These are phyloP conservation scores for Rhinella marina DNA, from an alignment of 2,797 vertebrate species.

Conservation along the genomic window DNA sequence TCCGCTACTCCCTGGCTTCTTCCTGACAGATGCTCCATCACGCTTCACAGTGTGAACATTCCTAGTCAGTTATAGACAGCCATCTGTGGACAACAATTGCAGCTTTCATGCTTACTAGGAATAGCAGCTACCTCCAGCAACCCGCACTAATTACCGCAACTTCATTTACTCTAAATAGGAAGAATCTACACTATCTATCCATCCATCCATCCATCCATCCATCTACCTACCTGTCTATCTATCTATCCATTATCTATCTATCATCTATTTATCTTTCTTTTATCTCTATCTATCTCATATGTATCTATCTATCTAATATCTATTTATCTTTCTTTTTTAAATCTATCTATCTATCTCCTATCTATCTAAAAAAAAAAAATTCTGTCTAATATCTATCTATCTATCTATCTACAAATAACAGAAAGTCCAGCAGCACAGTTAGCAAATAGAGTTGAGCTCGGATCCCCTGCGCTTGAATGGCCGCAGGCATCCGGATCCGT, in stretches of 20 bases:
- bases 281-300: too few relatives aligned
- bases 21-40: constrained; percentile 53
- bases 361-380: too few relatives aligned
- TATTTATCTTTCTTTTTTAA: too few relatives aligned
- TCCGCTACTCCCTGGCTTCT: constrained; percentile 11
- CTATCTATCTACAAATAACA: too few relatives aligned
- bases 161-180: constrained; percentile 15
- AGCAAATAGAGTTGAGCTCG: too few relatives aligned
- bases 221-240: background rate
- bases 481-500: too few relatives aligned
- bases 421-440: too few relatives aligned
- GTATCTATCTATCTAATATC: too few relatives aligned
- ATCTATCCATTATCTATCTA: background rate
- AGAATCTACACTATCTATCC: background rate
- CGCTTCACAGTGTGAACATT: constrained; percentile 45
- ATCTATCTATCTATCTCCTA: too few relatives aligned
- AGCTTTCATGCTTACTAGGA: constrained; percentile 42
- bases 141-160: background rate
- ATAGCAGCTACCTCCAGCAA: constrained; percentile 14
- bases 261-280: background rate
- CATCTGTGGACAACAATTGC: constrained; percentile 57
- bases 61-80: constrained; percentile 51
- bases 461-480: too few relatives aligned
- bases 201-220: background rate
- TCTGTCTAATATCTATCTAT: too few relatives aligned